Base-by-base conservation (phyloP, 1,140 invertebrate genomes). In the Atta colombica region DNA sequence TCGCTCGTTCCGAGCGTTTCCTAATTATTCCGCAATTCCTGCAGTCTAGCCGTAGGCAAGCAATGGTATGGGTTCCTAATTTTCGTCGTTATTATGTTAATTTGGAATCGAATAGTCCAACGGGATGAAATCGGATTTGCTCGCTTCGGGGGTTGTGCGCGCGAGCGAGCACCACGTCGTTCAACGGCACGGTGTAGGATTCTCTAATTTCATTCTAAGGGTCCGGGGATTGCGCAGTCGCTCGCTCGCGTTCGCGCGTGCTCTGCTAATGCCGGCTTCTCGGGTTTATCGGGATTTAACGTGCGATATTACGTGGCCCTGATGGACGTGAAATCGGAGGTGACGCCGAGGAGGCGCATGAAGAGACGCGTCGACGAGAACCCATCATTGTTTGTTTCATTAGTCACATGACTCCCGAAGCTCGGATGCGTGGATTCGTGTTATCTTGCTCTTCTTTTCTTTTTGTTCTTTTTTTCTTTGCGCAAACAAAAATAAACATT, bases 51-150 rank as follows among this genome's bases (percentile, higher is more conserved):
- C 51, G 77, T 71, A 55, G 53, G 39, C 68, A 14, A 16, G 7
- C 25, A 39, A 51, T 25, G 14, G 25, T 8, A 25, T 5, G 39
- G 86, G 55, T 68, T 71, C 71, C 74, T 72, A 65, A 58, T 78
- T 87, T 84, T 75, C 86, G 77, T 31, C 49, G 81, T 89, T 89
- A 89, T 88, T 88, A 88, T 89, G 81, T 89, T 88, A 81, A 88
- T 89, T 75, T 85, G 81, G 66, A 75, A 87, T 89, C 80, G 88
- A 85, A 85, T 85, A 61, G 80, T 85, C 75, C 65, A 21, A 35
- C 72, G 55, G n/a, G 49, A 0, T 51, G 45, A 60, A 87, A 77
- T 84, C 85, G 58, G 87, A 87, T 88, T 87, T 82, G 77, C 68
- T 35, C 35, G 80, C 69, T 72, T 31, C 39, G 53, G 39, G 53